Conservation (phyloP, 64 coral and sea anemone genomes). For the Stichodactyla mertensii region DNA sequence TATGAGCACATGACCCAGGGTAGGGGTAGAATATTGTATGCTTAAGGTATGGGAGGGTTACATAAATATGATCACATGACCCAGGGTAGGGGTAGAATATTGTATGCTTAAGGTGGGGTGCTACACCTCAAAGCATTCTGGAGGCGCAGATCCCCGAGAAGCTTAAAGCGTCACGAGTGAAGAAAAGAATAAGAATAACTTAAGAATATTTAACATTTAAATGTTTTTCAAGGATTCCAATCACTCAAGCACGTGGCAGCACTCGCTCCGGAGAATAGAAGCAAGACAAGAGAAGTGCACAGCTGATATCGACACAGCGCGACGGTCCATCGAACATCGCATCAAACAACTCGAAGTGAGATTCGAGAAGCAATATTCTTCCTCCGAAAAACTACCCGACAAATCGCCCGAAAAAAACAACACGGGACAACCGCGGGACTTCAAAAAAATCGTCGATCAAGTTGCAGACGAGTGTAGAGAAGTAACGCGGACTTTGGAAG, state of each 20-base stretch:
- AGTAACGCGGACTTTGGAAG: constrained; percentile 56
- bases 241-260: constrained; percentile 60
- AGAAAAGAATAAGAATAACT: too few species aligned
- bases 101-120: too few species aligned
- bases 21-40: too few species aligned
- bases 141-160: too few species aligned
- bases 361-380: constrained; percentile 74
- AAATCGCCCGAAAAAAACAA: constrained; percentile 34
- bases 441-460: constrained; percentile 41
- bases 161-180: too few species aligned
- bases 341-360: constrained; percentile 61
- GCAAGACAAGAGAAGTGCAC: constrained; percentile 81
- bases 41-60: too few species aligned
- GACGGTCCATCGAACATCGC: constrained; percentile 73
- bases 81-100: too few species aligned
- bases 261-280: constrained; percentile 51
- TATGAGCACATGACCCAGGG: too few species aligned
- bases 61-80: too few species aligned
- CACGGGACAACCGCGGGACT: constrained; percentile 23
- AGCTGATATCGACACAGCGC: constrained; percentile 69
- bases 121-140: too few species aligned
- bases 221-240: constrained; percentile 10
- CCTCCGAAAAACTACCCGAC: constrained; percentile 48
- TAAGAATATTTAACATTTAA: background rate
- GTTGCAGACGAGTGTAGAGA: constrained; percentile 55